These are phyloP conservation scores for Mellilla xanthometata DNA, from an alignment of 2,888 invertebrate genomes.

Conservation along the genomic window DNA sequence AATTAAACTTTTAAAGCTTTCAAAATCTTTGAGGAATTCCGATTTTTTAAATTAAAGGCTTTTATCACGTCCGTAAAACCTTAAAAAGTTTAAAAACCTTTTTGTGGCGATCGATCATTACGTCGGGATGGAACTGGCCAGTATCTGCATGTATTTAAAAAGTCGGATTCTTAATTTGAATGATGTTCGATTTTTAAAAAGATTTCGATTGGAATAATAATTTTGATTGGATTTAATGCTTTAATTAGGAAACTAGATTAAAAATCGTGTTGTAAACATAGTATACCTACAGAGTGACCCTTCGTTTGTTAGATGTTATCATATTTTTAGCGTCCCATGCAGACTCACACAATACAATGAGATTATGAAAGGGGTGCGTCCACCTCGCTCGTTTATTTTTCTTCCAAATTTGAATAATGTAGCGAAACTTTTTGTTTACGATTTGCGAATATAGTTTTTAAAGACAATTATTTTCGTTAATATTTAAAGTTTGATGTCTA, in stretches of 20 bases:
- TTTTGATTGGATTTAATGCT: not conserved
- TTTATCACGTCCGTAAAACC: slow-evolving; percentile 38
- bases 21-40: slow-evolving; percentile 38
- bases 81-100: slow-evolving; percentile 22
- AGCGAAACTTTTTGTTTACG: slow-evolving; percentile 1
- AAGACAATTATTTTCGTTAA: too few relatives aligned
- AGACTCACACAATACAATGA: slow-evolving; percentile 23
- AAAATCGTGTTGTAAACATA: not conserved
- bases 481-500: too few relatives aligned
- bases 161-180: slow-evolving; percentile 25
- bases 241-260: too few relatives aligned
- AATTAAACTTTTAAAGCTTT: slow-evolving; percentile 60
- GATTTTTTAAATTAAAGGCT: slow-evolving; percentile 42
- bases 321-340: slow-evolving; percentile 2
- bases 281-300: slow-evolving; percentile 14
- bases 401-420: slow-evolving; percentile 10
- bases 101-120: slow-evolving; percentile 35
- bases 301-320: slow-evolving; percentile 11
- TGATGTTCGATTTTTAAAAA: slow-evolving; percentile 13
- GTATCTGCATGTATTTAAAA: slow-evolving; percentile 30
- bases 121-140: slow-evolving; percentile 31
- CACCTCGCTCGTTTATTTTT: slow-evolving; percentile 37
- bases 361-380: slow-evolving; percentile 68
- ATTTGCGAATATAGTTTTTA: too few relatives aligned
- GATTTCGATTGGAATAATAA: slow-evolving; percentile 1